Percentiles rank a stretch among this genome's conserved stretches.
phyloP scores from a whole-genome alignment of 30 jellyfish, hydroid and myxozoan species.

The Catostylus mosaicus region DNA sequence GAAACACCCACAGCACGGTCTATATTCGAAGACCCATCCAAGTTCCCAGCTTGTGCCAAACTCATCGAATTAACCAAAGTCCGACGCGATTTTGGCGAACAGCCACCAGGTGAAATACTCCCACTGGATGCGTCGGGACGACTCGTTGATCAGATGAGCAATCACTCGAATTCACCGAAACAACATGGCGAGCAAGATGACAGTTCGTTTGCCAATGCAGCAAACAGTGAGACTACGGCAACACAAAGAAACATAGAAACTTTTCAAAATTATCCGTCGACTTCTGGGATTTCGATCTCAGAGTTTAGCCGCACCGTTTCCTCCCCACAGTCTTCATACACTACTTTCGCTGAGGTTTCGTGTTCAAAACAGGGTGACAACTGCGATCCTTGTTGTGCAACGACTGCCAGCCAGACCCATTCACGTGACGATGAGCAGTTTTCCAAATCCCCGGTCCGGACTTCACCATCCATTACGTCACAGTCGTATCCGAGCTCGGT shows the following conservation, averaged over 20 bases:
- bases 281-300: not conserved
- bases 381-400: not conserved
- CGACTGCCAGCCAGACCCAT: not conserved
- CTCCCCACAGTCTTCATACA: not conserved
- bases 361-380: not conserved
- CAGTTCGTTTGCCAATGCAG: not conserved
- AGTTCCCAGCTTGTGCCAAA: constrained; percentile 97
- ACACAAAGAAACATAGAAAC: not conserved
- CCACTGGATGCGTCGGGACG: constrained; percentile 46
- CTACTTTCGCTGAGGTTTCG: not conserved
- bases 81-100: constrained; percentile 60
- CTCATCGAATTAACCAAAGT: constrained; percentile 84
- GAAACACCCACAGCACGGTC: constrained; percentile 32
- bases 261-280: not conserved
- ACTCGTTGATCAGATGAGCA: not conserved
- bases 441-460: not conserved
- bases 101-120: constrained; percentile 19
- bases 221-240: not conserved
- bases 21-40: constrained; percentile 69
- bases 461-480: not conserved
- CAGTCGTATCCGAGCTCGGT: constrained; percentile 32
- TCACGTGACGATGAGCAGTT: not conserved
- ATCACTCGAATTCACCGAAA: constrained; percentile 15
- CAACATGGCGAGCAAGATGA: not conserved
- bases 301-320: not conserved